Conservation (phyloP, 2,113 vertebrate species). For the Myodes glareolus region DNA sequence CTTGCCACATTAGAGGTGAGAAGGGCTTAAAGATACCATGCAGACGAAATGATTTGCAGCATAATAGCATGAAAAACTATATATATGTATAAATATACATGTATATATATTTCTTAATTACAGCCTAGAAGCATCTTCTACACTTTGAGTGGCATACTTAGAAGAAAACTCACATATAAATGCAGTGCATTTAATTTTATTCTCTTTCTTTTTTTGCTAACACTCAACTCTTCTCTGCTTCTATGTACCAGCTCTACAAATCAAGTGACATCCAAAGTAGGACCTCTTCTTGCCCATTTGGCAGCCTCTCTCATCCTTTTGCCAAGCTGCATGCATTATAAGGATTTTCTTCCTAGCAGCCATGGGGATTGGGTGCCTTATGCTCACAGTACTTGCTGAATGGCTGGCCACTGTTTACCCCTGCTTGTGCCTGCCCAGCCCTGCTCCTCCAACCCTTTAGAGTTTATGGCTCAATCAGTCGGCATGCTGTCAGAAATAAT, state of each 20-base stretch:
- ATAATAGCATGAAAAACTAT: conserved; percentile 63
- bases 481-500: conserved; percentile 69
- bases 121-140: conserved; percentile 56
- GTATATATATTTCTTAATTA: conserved; percentile 23
- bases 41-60: conserved; percentile 78
- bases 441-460: conserved; percentile 35
- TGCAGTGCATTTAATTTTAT: conserved; percentile 76
- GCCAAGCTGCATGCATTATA: conserved; percentile 71
- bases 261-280: conserved; percentile 81
- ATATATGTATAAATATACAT: background rate
- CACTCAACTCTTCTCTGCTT: conserved; percentile 72
- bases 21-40: conserved; percentile 80
- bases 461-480: conserved; percentile 72
- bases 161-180: conserved; percentile 72
- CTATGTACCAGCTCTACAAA: conserved; percentile 77
- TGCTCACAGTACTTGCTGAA: conserved; percentile 49
- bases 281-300: conserved; percentile 80
- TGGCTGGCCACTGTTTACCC: conserved; percentile 63
- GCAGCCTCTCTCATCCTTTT: conserved; percentile 62
- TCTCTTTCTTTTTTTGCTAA: conserved; percentile 70
- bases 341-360: conserved; percentile 72
- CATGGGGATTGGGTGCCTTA: conserved; percentile 67
- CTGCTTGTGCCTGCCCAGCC: background rate
- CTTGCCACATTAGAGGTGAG: conserved; percentile 83
- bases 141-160: conserved; percentile 57